phyloP scores from a whole-genome alignment of 1,140 invertebrate species.

The Bombyx mori region DNA sequence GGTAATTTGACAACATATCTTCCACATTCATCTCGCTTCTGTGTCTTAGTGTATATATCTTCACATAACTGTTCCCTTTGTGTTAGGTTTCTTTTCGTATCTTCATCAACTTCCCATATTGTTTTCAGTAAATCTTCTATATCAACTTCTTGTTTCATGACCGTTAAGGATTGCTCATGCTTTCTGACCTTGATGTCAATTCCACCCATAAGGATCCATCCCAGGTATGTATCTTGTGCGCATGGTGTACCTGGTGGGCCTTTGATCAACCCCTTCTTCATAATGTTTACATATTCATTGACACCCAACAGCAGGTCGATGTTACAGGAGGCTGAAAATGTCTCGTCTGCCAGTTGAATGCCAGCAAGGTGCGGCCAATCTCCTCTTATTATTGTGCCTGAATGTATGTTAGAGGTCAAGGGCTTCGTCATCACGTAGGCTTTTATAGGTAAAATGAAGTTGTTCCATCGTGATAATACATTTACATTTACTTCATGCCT shows the following conservation, averaged over 20 bases:
- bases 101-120: slow-evolving; percentile 22
- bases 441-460: too few species aligned
- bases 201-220: background rate
- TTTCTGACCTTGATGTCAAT: too few species aligned
- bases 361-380: too few species aligned
- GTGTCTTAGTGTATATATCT: slow-evolving; percentile 19
- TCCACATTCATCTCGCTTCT: slow-evolving; percentile 15
- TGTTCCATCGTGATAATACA: too few species aligned
- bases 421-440: too few species aligned
- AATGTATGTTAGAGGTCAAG: too few species aligned
- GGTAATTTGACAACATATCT: slow-evolving; percentile 21
- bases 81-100: slow-evolving; percentile 18
- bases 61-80: slow-evolving; percentile 21
- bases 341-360: too few species aligned
- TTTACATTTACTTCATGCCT: too few species aligned
- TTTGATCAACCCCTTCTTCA: background rate
- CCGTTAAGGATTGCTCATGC: too few species aligned
- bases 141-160: slow-evolving; percentile 20
- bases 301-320: slow-evolving; percentile 1
- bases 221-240: background rate
- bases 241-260: background rate
- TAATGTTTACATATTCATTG: background rate
- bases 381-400: too few species aligned
- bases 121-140: slow-evolving; percentile 18
- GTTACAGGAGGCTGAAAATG: too few species aligned